phyloP scores from a whole-genome alignment of 2,888 invertebrate species.

The Eupithecia inturbata region DNA sequence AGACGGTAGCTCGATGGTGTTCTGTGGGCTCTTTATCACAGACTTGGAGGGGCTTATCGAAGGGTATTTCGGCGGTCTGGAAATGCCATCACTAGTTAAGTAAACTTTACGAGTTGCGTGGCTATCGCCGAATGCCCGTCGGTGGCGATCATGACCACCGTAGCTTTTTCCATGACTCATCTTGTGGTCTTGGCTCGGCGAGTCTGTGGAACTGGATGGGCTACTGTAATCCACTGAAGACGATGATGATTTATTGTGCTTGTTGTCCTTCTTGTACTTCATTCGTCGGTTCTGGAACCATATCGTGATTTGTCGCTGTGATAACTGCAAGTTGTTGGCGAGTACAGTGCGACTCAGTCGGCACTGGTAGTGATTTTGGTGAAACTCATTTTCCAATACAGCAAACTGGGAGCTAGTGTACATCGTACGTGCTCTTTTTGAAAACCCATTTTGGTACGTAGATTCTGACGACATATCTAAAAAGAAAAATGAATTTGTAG shows the following conservation, averaged over 20 bases:
- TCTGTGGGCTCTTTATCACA: slow-evolving; percentile 71
- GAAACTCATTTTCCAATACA: slow-evolving; percentile 92
- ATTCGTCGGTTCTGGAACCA: slow-evolving; percentile 95
- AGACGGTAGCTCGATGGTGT: slow-evolving; percentile 69
- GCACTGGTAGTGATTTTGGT: slow-evolving; percentile 89
- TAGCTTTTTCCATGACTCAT: slow-evolving; percentile 76
- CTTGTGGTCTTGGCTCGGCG: slow-evolving; percentile 75
- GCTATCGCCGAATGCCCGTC: slow-evolving; percentile 71
- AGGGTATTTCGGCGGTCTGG: slow-evolving; percentile 71
- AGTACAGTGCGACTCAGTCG: slow-evolving; percentile 90
- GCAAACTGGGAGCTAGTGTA: slow-evolving; percentile 92
- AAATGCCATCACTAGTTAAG: slow-evolving; percentile 61
- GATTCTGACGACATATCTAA: slow-evolving; percentile 74
- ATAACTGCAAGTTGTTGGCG: slow-evolving; percentile 87
- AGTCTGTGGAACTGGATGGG: slow-evolving; percentile 74
- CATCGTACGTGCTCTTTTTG: slow-evolving; percentile 90
- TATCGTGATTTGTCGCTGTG: slow-evolving; percentile 93
- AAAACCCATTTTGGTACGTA: slow-evolving; percentile 74
- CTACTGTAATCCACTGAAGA: slow-evolving; percentile 73
- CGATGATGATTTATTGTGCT: slow-evolving; percentile 64
- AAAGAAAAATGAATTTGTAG: slow-evolving; percentile 43
- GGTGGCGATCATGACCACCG: slow-evolving; percentile 75
- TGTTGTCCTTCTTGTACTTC: slow-evolving; percentile 88
- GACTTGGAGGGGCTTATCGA: slow-evolving; percentile 67
- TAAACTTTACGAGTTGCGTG: slow-evolving; percentile 73